phyloP scores from a whole-genome alignment of 2,113 vertebrate genomes.

The Onychostruthus taczanowskii region DNA sequence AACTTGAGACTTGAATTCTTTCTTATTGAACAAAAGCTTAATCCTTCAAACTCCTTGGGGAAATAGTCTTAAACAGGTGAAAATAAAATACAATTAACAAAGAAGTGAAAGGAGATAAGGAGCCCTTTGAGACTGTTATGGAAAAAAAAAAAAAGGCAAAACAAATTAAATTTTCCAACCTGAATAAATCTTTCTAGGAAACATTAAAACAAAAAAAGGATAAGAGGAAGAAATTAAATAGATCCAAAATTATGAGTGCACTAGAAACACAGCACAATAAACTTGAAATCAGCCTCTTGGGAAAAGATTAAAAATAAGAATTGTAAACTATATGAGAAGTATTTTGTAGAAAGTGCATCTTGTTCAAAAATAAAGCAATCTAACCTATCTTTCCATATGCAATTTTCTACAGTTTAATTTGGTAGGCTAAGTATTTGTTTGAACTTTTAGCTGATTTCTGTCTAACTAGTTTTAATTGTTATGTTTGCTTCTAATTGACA shows the following conservation, averaged over 20 bases:
- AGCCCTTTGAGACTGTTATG: neutral
- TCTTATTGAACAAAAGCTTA: constrained; percentile 5
- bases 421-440: neutral
- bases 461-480: constrained; percentile 37
- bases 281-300: neutral
- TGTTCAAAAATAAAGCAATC: constrained; percentile 7
- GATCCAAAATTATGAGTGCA: neutral
- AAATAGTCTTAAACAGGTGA: constrained; percentile 2
- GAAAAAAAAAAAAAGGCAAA: neutral
- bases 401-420: neutral
- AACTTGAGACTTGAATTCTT: neutral
- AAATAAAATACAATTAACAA: neutral
- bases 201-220: neutral
- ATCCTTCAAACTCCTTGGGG: neutral
- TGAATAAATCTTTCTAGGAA: neutral
- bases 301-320: constrained; percentile 2
- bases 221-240: constrained; percentile 6
- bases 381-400: neutral
- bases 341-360: neutral
- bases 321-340: neutral
- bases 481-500: constrained; percentile 4
- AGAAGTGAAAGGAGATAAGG: neutral
- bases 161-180: neutral
- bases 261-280: neutral
- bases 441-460: constrained; percentile 22